Base-by-base conservation (phyloP, 2,113 vertebrate genomes). In the Cairina moschata region DNA sequence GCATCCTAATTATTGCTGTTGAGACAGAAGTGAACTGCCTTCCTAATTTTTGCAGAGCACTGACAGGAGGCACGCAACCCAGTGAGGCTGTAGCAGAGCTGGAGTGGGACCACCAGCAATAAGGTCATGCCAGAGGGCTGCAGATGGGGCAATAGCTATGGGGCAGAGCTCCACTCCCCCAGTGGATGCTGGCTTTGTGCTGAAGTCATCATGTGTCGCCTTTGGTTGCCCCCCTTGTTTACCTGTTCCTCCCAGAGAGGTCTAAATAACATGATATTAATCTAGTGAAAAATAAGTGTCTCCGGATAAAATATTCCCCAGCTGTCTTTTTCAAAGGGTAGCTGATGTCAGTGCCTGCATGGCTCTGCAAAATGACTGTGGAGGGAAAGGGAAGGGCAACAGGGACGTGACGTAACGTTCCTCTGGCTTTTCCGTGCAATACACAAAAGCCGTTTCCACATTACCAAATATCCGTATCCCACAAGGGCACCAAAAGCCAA, bases 11-110 rank as follows among this genome's bases (percentile, higher is more conserved):
- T 78, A 65, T 21, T 46, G 42, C 65, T 69, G 91, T 78, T 52
- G 68, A 94, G 69, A 54, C 85, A 78, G 83, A 91, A 96, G 76
- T 81, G 60, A 91, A 86, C 56, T 80, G 79, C 68, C 42, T 86
- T 77, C 75, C 90, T 80, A 38, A 83, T 94, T 93, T 90, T 90
- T 78, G 56, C 79, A 40, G 79, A 69, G 82, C 0, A 0, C 60
- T 72, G 60, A 32, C 48, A 13, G 69, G 76, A 83, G 83, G 55
- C 54, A 20, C 54, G 22, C 48, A 60, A 54, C 65, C 76, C 7
- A 1, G 46, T 74, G 31, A 68, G 72, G 90, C 90, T 62, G 82
- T 50, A 83, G 79, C 31, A 25, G 65, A 90, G 91, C 52, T 81
- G 76, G 76, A 80, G 52, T 36, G 0, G 1, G 42, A 72, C 50